Percentiles rank a stretch among this genome's conserved stretches.
Conservation (phyloP, 2,888 invertebrate species). For the Nematopogon swammerdamellus region DNA sequence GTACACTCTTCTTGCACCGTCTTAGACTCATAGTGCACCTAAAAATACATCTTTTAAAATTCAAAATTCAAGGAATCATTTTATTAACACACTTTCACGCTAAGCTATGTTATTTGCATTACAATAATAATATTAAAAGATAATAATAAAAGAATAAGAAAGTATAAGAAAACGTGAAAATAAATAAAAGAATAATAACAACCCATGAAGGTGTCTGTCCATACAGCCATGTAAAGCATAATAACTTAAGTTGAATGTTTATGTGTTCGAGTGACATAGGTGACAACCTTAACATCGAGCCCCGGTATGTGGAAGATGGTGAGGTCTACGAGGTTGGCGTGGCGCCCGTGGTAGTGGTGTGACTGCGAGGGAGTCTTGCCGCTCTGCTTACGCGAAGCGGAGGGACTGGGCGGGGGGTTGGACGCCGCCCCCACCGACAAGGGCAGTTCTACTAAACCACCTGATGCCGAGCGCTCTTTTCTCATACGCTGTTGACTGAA, state of each 20-base stretch:
- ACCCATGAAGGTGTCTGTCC: too few species aligned
- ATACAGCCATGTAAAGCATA: too few species aligned
- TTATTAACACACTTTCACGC: too few species aligned
- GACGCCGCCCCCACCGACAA: slow-evolving; percentile 12
- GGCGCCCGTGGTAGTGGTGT: slow-evolving; percentile 16
- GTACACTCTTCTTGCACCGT: slow-evolving; percentile 62
- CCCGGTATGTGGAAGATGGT: slow-evolving; percentile 91
- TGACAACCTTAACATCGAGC: slow-evolving; percentile 74
- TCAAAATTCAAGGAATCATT: not conserved
- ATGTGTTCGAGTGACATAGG: too few species aligned
- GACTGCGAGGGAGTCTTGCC: slow-evolving; percentile 9
- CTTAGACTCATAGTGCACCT: slow-evolving; percentile 80
- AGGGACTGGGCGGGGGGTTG: slow-evolving; percentile 19
- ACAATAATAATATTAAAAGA: too few species aligned
- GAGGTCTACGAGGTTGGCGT: slow-evolving; percentile 64
- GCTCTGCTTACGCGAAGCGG: slow-evolving; percentile 18
- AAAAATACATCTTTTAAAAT: slow-evolving; percentile 4
- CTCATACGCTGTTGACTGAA: slow-evolving; percentile 59
- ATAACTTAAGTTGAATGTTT: too few species aligned
- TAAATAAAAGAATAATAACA: too few species aligned
- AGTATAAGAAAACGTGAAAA: too few species aligned
- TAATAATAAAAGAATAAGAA: too few species aligned
- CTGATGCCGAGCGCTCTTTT: slow-evolving; percentile 69
- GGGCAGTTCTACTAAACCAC: slow-evolving; percentile 55
- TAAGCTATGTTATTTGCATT: too few species aligned